Evolutionary conservation across 2,113 vertebrate genomes (phyloP), one percentile per base, ranked within the genome.

Genomic region (Oceanodroma tethys): DNA sequence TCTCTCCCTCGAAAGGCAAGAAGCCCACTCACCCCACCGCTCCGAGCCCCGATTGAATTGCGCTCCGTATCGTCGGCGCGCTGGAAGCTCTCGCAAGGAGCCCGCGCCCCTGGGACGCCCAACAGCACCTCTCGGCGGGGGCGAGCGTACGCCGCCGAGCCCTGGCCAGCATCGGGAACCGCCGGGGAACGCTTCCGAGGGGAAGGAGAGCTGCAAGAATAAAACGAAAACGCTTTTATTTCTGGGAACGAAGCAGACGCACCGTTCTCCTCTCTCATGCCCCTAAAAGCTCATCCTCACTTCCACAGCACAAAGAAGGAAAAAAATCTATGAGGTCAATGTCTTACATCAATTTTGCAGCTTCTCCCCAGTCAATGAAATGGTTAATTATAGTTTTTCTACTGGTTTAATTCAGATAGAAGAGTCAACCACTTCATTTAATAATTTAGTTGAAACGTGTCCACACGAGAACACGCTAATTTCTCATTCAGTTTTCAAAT

Each of bases 401-500:
- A 65, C 84, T 42, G 86, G 93, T 85, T 97, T 96, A 94, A 97
- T 94, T 91, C 97, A 96, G 86, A 95, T 55, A 62, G 56, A 92
- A 94, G 96, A 96, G 90, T 74, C 80, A 38, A 96, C 88, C 79
- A 75, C 89, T 97, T 95, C 93, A 98, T 97, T 98, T 97, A 96
- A 97, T 86, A 98, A 98, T 96, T 97, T 90, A 97, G 95, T 48
- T 90, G 95, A 97, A 86, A 92, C 67, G 59, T 16, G 86, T 92
- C 97, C 78, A 78, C 78, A 45, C 15, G 34, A 97, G 96, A 96
- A 96, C 88, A 83, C n/a, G 5, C 91, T 93, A 79, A 97, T 96
- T 97, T 97, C 97, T 97, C 96, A 92, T 96, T 97, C 94, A 75
- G 58, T 93, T 97, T 97, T 95, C 96, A 97, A 94, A 97, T 3